Conservation (phyloP, 2,888 invertebrate species). For the Ochropleura plecta region DNA sequence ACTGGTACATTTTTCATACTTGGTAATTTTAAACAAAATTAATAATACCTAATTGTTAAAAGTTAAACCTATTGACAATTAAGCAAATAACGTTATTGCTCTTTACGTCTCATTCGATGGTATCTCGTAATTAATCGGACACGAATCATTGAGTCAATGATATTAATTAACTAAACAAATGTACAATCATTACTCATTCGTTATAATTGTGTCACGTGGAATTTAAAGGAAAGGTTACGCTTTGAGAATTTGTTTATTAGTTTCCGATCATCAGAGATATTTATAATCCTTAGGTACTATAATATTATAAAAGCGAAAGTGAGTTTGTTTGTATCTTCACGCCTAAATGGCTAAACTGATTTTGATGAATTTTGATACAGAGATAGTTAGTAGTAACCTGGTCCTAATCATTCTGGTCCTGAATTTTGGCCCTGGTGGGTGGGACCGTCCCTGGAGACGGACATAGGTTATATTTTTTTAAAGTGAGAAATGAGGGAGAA, state of each 20-base stretch:
- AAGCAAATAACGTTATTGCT: slow-evolving; percentile 26
- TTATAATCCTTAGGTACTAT: not conserved
- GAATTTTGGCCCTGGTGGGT: no score
- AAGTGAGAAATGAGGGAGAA: no score
- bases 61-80: slow-evolving; percentile 8
- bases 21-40: not conserved
- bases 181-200: not conserved
- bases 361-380: no score
- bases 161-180: slow-evolving; percentile 41
- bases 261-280: slow-evolving; percentile 6
- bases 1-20: not conserved
- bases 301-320: no score
- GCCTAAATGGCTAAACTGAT: no score
- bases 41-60: slow-evolving; percentile 14
- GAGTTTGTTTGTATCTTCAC: no score
- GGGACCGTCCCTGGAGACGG: no score
- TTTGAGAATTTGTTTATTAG: slow-evolving; percentile 3
- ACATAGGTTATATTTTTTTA: no score
- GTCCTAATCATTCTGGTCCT: no score
- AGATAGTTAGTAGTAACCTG: no score
- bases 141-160: slow-evolving; percentile 21
- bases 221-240: slow-evolving; percentile 30
- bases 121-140: slow-evolving; percentile 44
- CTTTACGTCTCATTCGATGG: slow-evolving; percentile 30
- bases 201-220: slow-evolving; percentile 6